Percentiles rank a stretch among this genome's conserved stretches.
phyloP scores from a whole-genome alignment of 2,888 invertebrate genomes.

The Dorcus hopei region DNA sequence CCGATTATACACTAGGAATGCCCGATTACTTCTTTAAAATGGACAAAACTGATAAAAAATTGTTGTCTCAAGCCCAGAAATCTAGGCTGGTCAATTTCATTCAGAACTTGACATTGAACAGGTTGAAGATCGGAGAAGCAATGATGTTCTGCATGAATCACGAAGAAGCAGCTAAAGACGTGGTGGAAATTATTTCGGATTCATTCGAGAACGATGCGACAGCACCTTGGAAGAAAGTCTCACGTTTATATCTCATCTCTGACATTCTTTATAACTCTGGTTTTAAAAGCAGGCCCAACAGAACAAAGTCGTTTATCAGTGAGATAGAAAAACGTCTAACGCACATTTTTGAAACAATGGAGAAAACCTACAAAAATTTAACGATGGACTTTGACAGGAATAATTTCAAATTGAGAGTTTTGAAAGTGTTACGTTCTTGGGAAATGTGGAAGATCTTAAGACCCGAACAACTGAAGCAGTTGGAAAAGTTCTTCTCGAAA shows the following conservation, averaged over 20 bases:
- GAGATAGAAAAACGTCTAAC: slow-evolving; percentile 75
- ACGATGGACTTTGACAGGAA: slow-evolving; percentile 81
- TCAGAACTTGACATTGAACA: slow-evolving; percentile 73
- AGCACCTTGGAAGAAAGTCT: slow-evolving; percentile 79
- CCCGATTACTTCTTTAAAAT: slow-evolving; percentile 80
- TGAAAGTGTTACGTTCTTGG: slow-evolving; percentile 89
- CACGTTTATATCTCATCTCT: slow-evolving; percentile 88
- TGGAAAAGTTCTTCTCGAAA: slow-evolving; percentile 86
- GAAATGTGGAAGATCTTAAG: slow-evolving; percentile 94
- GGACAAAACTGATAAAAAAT: slow-evolving; percentile 59
- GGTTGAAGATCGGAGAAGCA: slow-evolving; percentile 77
- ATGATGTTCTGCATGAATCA: slow-evolving; percentile 99
- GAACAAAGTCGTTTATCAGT: slow-evolving; percentile 81
- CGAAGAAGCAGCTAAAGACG: slow-evolving; percentile 89
- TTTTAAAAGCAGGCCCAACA: slow-evolving; percentile 76
- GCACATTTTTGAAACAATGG: slow-evolving; percentile 71
- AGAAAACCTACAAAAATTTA: slow-evolving; percentile 64
- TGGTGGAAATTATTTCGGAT: slow-evolving; percentile 84
- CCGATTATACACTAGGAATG: slow-evolving; percentile 93
- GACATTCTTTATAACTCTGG: slow-evolving; percentile 95
- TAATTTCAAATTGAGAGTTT: slow-evolving; percentile 82
- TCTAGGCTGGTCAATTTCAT: slow-evolving; percentile 85
- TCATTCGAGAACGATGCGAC: slow-evolving; percentile 68
- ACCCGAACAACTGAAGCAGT: slow-evolving; percentile 76
- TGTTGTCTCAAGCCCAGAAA: slow-evolving; percentile 75